These are phyloP conservation scores for Steinernema hermaphroditum DNA, from an alignment of 2,888 invertebrate genomes.

Conservation along the genomic window DNA sequence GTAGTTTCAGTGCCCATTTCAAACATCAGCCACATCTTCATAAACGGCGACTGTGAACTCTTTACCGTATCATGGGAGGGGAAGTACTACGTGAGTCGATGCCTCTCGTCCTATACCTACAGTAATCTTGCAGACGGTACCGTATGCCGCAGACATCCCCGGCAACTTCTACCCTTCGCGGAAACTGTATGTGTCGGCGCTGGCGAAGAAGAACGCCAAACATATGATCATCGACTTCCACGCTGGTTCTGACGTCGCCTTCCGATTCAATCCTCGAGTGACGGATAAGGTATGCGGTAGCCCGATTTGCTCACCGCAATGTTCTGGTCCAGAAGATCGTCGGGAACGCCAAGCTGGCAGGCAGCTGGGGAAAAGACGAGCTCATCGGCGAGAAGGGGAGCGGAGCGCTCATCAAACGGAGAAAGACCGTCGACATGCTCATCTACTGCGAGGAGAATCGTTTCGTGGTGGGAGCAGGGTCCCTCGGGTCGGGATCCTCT, in stretches of 20 bases:
- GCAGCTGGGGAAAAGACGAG: slow-evolving; percentile 53
- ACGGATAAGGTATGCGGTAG: slow-evolving; percentile 45
- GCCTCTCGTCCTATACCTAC: slow-evolving; percentile 11
- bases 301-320: background rate
- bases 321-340: slow-evolving; percentile 50
- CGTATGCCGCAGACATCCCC: slow-evolving; percentile 65
- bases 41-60: slow-evolving; percentile 60
- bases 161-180: slow-evolving; percentile 62
- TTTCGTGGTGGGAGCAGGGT: slow-evolving; percentile 45
- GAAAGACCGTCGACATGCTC: slow-evolving; percentile 61
- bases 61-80: slow-evolving; percentile 63
- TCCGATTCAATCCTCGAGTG: slow-evolving; percentile 56
- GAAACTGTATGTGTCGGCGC: slow-evolving; percentile 54
- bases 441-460: slow-evolving; percentile 58
- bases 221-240: slow-evolving; percentile 59
- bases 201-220: slow-evolving; percentile 53
- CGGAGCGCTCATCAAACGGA: slow-evolving; percentile 55
- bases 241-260: slow-evolving; percentile 59
- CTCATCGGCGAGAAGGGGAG: slow-evolving; percentile 38
- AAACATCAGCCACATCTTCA: slow-evolving; percentile 57
- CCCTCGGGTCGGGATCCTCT: background rate
- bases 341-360: slow-evolving; percentile 46
- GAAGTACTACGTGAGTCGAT: slow-evolving; percentile 56
- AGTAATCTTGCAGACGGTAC: slow-evolving; percentile 54
- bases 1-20: slow-evolving; percentile 9